Evolutionary conservation across 2,113 vertebrate species (phyloP).

Genomic region (Hemibagrus wyckioides): DNA sequence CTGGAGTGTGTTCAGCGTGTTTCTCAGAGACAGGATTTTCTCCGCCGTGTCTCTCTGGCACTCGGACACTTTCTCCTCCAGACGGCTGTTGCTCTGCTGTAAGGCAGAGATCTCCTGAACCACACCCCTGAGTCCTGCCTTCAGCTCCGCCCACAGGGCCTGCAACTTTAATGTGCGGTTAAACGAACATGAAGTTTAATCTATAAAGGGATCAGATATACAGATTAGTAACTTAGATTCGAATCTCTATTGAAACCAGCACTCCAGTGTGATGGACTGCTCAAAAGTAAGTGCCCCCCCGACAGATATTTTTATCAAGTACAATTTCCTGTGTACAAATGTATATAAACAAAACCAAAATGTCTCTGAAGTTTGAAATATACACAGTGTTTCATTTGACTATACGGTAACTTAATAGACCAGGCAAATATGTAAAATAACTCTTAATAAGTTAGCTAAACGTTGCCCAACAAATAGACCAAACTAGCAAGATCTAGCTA

Average conservation of each 20-base stretch:
- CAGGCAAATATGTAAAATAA: too few relatives aligned
- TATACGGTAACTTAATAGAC: background rate
- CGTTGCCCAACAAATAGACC: background rate
- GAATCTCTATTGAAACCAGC: background rate
- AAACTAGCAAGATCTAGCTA: background rate
- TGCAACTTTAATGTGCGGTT: slow-evolving; percentile 74
- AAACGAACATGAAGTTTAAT: background rate
- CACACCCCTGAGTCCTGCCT: slow-evolving; percentile 82
- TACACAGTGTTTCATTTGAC: background rate
- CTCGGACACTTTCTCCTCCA: slow-evolving; percentile 88
- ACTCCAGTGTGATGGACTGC: background rate
- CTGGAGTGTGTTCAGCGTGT: slow-evolving; percentile 92
- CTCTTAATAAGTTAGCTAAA: background rate
- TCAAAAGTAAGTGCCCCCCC: background rate
- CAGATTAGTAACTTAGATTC: background rate
- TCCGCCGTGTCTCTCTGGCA: slow-evolving; percentile 88
- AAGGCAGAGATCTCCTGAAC: slow-evolving; percentile 84
- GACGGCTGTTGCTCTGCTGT: slow-evolving; percentile 81
- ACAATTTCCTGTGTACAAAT: background rate
- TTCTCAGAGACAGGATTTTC: slow-evolving; percentile 91
- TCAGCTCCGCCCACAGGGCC: slow-evolving; percentile 89
- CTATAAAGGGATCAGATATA: background rate
- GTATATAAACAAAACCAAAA: background rate
- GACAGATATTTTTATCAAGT: background rate
- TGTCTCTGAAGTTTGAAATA: background rate